phyloP scores from a whole-genome alignment of 2,888 invertebrate genomes.

The Cryptus armator region DNA sequence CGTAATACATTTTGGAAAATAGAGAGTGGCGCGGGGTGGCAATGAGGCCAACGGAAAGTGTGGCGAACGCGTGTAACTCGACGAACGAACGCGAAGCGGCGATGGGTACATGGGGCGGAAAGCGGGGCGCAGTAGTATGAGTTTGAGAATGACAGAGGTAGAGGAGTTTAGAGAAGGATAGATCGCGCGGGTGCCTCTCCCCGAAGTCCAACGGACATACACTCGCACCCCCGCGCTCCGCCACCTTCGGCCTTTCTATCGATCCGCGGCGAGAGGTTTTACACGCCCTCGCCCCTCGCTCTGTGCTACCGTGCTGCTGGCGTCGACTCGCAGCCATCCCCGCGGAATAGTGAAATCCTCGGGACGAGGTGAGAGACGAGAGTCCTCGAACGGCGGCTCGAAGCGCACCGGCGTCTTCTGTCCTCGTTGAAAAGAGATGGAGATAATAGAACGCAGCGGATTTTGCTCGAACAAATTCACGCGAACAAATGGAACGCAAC shows the following conservation, averaged over 20 bases:
- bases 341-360: conserved; percentile 71
- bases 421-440: conserved; percentile 38
- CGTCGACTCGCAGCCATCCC: conserved; percentile 60
- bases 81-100: conserved; percentile 48
- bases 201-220: conserved; percentile 79
- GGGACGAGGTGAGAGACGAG: conserved; percentile 72
- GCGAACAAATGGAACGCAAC: neutral
- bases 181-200: conserved; percentile 61
- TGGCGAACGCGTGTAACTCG: conserved; percentile 57
- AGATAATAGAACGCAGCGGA: conserved; percentile 70
- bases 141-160: neutral
- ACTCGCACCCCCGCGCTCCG: conserved; percentile 65
- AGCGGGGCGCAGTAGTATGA: neutral
- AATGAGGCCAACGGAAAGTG: conserved; percentile 47
- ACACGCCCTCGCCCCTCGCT: conserved; percentile 77
- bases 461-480: conserved; percentile 38
- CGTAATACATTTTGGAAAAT: conserved; percentile 47
- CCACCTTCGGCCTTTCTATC: conserved; percentile 83
- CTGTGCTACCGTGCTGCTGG: conserved; percentile 28
- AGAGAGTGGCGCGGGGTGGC: conserved; percentile 20
- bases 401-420: neutral
- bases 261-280: conserved; percentile 83
- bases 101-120: conserved; percentile 37
- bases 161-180: conserved; percentile 5
- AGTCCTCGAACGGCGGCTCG: conserved; percentile 69